Evolutionary conservation across 2,797 vertebrate species (phyloP), one percentile per base, ranked within the genome.

Genomic region (Leontocebus nigricollis): DNA sequence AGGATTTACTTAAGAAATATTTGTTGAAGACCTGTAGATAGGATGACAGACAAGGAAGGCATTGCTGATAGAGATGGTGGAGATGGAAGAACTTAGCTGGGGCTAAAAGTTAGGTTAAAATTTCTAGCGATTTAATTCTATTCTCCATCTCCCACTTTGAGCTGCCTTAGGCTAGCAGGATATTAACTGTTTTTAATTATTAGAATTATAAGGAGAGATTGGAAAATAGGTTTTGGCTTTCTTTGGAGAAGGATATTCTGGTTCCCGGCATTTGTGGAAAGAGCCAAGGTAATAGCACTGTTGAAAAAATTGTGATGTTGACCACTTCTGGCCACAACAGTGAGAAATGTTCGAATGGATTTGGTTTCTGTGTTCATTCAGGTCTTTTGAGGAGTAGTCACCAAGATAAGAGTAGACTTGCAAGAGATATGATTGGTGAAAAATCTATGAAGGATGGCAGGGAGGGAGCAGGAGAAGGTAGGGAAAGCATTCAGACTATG

Each of bases 81-180:
- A 11, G 59, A 52, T 36, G 12, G 64, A 85, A 95, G 72, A 88
- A 61, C 0, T 85, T 84, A 81, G 30, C 59, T 70, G 30, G 48
- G 19, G n/a, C 33, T 86, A 52, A 85, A 94, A 52, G 15, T 86
- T 70, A 86, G 20, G 55, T 52, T 93, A 88, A 95, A 91, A 55
- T 5, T 59, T 39, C 61, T 72, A 82, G 80, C 27, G 24, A 36
- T 75, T 91, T 84, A 64, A 41, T 55, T 46, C 27, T 55, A 73
- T 41, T 84, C 52, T 94, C 73, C 7, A 57, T n/a, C 4, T 77
- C 41, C n/a, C 67, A 19, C 19, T 24, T 14, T 86, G 46, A 52
- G 46, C 39, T 72, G 7, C 36, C 22, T 77, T 50, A 75, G 55
- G 9, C 30, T 77, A 93, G 14, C 30, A 87, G 14, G 46, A n/a